Base-by-base conservation (phyloP, 2,113 vertebrate genomes). In the Barbus barbus region DNA sequence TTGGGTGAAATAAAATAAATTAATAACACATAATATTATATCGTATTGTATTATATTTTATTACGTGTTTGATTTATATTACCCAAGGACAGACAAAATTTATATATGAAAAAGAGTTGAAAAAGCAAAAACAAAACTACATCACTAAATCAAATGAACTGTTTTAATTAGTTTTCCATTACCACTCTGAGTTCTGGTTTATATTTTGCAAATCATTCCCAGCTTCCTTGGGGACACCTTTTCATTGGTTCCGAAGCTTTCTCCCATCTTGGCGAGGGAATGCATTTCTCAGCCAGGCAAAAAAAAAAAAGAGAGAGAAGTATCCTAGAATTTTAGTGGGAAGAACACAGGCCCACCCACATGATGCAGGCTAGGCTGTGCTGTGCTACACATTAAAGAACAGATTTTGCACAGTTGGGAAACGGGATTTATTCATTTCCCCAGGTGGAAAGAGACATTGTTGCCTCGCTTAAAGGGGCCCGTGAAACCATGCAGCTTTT, bases 401-500 rank as follows among this genome's bases (percentile, higher is more conserved):
- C 60, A 82, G 60, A 87, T 85, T 85, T 87, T 83, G 60, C 84
- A 85, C 86, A 85, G 75, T 80, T 85, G 84, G 83, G 81, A 86
- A 89, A 90, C 83, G 86, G 87, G 84, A 90, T 89, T 88, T 89
- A 89, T 90, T 81, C 83, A 82, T 89, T 90, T 93, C 93, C 94
- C 90, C 87, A 91, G 92, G 93, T 94, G 95, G 95, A 95, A 95
- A 95, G 58, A 83, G 84, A 95, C 95, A 96, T 92, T 92, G 94
- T 94, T 91, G 93, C 89, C 89, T 90, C 87, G 90, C 93, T 95
- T 93, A 94, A 95, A 95, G 71, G 93, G 95, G 94, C 94, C 94
- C 90, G 92, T 93, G 31, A 95, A 95, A 95, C 94, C 95, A 95
- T 28, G 94, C 92, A 94, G 93, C 91, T 95, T 95, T 96, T 96